Evolutionary conservation across 2,113 vertebrate species (phyloP), one percentile per base, ranked within the genome.

Genomic region (Gallinago media): DNA sequence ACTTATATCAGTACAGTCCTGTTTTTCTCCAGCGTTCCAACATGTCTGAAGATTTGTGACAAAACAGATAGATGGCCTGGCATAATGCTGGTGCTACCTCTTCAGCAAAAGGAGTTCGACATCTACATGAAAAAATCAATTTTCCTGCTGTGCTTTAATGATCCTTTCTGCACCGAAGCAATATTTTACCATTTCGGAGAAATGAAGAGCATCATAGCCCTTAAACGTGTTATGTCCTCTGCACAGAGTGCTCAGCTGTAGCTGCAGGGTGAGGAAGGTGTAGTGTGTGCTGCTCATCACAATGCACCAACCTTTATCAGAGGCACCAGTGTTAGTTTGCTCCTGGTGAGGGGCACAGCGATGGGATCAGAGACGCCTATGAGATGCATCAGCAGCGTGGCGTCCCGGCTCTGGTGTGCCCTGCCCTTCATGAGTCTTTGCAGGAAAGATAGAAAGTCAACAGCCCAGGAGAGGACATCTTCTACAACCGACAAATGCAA

Each of bases 361-460:
- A 34, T 1, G 31, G 34, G 25, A 65, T 38, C 27, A 20, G n/a
- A 49, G 27, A 15, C 0, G 0, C 14, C 26, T 59, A 18, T 20
- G 31, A 83, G 50, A 17, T 8, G 44, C 18, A 23, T 49, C 32
- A 40, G 12, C 4, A n/a, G 12, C 3, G 18, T 15, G 18, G 20
- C 3, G 0, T 27, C 32, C 42, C 44, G 22, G 38, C 29, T 77
- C 36, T 61, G 68, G 46, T 38, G 10, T 25, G 47, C 27, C 36
- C 54, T 36, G 44, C 1, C 0, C 26, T 7, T 34, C 25, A 8
- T 4, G 3, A 55, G 11, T 14, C 40, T 59, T 70, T 47, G 27
- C 21, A 65, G 27, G 27, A 88, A 79, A 75, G 31, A 42, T 0
- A 61, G 31, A n/a, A 66, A n/a, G 34, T 6, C 26, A 85, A 15